Evolutionary conservation across 2,797 vertebrate species (phyloP), one percentile per base, ranked within the genome.

Genomic region (Channallabes apus): DNA sequence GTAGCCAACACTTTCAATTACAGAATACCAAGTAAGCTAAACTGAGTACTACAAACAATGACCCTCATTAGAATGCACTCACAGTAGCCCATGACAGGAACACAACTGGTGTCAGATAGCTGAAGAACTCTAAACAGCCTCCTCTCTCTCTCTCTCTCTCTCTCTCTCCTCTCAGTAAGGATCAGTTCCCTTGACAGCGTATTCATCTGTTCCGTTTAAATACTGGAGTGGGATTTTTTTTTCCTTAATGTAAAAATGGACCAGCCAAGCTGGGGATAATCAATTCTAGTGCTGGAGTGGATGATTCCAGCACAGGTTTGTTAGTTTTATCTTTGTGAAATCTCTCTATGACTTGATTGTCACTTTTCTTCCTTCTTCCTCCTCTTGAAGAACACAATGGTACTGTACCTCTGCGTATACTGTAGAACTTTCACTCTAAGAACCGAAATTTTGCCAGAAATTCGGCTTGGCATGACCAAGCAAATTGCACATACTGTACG

Each of bases 31-130:
- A 80, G 54, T n/a, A 68, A 24, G n/a, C 2, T 15, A 58, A 59
- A 69, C 27, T 71, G 20, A 32, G 54, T 32, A 59, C 14, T 82
- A 71, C 32, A n/a, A 82, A 61, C 46, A 82, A 82, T 69, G 20
- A 61, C 68, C 29, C 54, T 38, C 24, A 82, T 71, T 72, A 72
- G 35, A 82, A 65, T 59, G 32, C 22, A 72, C 54, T 59, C 67
- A n/a, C 17, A 1, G 51, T 61, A 58, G 81, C 29, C 56, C 38
- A 56, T 56, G 51, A 59, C 68, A 59, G 51, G 38, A 22, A 14
- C 67, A 82, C 35, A 82, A 22, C 17, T 71, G 68, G 20, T 61
- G 27, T 81, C 41, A 81, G 46, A 51, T 81, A 22, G 46, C 65
- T 35, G 29, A 71, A 61, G 12, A 8, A 15, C 67, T 82, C 24